A percentile compares a stretch with the other conserved stretches of the same genome.
Evolutionary conservation across 2,113 vertebrate genomes (phyloP).

Genomic region (Sterna hirundo): DNA sequence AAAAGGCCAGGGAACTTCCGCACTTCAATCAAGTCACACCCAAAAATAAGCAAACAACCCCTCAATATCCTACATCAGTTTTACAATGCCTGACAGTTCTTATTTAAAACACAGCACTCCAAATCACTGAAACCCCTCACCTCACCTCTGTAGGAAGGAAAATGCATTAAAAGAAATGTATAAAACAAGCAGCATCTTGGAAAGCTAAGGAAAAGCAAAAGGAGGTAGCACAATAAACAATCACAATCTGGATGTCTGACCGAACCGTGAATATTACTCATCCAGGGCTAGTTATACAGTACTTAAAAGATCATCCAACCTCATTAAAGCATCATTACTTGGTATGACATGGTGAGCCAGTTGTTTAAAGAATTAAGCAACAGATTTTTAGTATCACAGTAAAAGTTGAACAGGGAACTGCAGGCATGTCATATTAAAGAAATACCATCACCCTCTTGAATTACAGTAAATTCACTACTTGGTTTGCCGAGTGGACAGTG

Average conservation of each 20-base stretch:
- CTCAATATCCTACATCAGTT: neutral
- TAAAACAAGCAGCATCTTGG: neutral
- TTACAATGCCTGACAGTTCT: neutral
- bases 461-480: neutral
- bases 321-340: neutral
- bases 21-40: neutral
- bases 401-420: neutral
- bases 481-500: too few relatives aligned
- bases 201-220: neutral
- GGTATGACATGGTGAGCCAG: neutral
- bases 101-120: neutral
- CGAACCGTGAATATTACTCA: rapidly evolving
- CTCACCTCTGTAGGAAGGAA: neutral
- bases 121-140: neutral
- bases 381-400: neutral
- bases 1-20: neutral
- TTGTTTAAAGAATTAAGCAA: neutral
- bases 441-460: neutral
- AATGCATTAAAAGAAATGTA: neutral
- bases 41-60: neutral
- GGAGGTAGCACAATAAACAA: neutral
- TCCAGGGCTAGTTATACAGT: neutral
- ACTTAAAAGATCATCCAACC: neutral
- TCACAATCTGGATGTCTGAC: neutral
- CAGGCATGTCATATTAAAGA: neutral